phyloP scores from a whole-genome alignment of 2,888 invertebrate species.

The Thera obeliscata region DNA sequence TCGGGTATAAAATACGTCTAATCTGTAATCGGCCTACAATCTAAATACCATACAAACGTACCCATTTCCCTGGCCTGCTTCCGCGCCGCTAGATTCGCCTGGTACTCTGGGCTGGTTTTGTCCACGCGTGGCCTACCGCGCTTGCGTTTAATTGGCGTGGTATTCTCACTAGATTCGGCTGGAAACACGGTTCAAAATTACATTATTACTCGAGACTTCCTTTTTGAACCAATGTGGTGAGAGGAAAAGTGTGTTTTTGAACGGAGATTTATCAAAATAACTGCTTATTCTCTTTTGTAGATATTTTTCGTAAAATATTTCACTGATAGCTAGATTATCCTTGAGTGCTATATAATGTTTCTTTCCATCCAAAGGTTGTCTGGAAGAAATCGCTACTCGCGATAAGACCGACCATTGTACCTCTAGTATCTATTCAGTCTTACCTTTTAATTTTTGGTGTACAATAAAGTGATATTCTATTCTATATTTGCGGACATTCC shows the following conservation, averaged over 20 bases:
- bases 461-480: no score
- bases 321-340: neutral
- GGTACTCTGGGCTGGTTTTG: slow-evolving; percentile 75
- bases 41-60: slow-evolving; percentile 44
- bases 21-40: neutral
- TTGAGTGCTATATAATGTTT: neutral
- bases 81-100: slow-evolving; percentile 72
- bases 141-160: slow-evolving; percentile 63
- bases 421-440: no score
- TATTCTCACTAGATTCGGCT: slow-evolving; percentile 57
- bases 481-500: no score
- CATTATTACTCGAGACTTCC: neutral
- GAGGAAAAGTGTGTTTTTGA: no score
- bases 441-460: no score
- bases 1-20: neutral
- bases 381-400: no score
- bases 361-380: no score
- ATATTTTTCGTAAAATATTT: neutral
- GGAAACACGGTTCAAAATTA: slow-evolving; percentile 20
- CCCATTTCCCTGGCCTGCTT: slow-evolving; percentile 75
- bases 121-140: slow-evolving; percentile 72
- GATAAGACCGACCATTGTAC: no score
- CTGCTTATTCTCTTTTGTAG: no score
- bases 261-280: no score
- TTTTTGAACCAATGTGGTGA: neutral